phyloP scores from a whole-genome alignment of 1,140 invertebrate species.

The Drosophila neocordata region DNA sequence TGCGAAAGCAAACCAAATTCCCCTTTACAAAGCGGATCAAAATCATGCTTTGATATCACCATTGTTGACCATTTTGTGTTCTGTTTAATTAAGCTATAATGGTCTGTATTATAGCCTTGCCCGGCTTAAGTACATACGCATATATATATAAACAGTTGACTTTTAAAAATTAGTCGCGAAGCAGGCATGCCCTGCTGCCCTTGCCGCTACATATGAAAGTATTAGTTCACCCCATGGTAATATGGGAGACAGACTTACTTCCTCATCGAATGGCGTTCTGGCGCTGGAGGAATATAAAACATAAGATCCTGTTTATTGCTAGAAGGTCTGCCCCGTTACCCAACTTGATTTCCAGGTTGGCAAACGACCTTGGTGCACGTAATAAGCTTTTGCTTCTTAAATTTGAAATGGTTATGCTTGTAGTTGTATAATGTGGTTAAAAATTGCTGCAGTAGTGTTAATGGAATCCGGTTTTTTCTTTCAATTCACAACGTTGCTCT shows the following conservation, averaged over 20 bases:
- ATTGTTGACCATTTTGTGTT: conserved; percentile 10
- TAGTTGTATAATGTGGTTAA: conserved; percentile 10
- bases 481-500: conserved; percentile 26
- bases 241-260: conserved; percentile 22
- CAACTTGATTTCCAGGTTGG: conserved; percentile 27
- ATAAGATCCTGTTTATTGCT: conserved; percentile 23
- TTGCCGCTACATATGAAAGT: conserved; percentile 21
- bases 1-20: conserved; percentile 48
- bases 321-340: conserved; percentile 3
- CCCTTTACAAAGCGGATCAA: neutral
- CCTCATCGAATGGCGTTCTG: conserved; percentile 26
- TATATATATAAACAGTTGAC: neutral
- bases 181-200: neutral
- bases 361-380: conserved; percentile 42
- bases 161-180: neutral
- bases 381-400: conserved; percentile 30
- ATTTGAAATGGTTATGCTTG: conserved; percentile 34
- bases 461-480: conserved; percentile 53
- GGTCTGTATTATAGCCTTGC: neutral
- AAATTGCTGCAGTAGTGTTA: conserved; percentile 42
- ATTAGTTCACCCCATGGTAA: neutral
- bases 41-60: neutral
- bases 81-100: conserved; percentile 13
- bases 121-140: neutral
- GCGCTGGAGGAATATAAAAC: conserved; percentile 1